These are phyloP conservation scores for Basileuterus tristriatus DNA, from an alignment of 2,797 vertebrate genomes.

Conservation along the genomic window DNA sequence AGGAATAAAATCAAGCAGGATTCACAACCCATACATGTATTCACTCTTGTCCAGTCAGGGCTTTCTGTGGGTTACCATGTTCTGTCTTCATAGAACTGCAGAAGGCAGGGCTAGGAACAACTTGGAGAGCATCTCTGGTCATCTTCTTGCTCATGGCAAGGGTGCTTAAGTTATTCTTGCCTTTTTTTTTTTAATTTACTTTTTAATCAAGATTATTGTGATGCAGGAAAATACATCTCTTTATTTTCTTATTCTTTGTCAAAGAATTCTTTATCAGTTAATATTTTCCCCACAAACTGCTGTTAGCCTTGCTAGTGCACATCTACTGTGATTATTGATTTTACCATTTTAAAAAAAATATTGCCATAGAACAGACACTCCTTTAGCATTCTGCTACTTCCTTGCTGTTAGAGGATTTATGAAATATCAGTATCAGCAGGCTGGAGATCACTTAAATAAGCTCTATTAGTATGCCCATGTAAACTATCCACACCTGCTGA, in stretches of 20 bases:
- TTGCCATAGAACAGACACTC: not conserved
- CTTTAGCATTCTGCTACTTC: not conserved
- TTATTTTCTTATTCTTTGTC: not conserved
- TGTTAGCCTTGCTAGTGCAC: not conserved
- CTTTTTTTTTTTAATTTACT: not conserved
- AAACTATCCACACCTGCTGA: not conserved
- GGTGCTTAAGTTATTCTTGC: not conserved
- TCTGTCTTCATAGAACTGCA: not conserved
- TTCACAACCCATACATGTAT: not conserved
- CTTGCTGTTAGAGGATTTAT: not conserved
- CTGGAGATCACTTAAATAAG: conserved; percentile 1
- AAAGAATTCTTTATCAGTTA: not conserved
- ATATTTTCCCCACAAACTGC: not conserved
- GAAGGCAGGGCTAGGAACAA: not conserved
- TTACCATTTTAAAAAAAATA: not conserved
- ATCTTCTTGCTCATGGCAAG: not conserved
- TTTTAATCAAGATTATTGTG: not conserved
- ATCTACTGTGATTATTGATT: not conserved
- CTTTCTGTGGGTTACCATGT: not conserved
- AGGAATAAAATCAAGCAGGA: not conserved
- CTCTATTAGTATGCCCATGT: not conserved
- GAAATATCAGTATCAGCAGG: not conserved
- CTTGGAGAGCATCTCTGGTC: not conserved
- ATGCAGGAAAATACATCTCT: not conserved
- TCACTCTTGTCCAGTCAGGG: not conserved